A percentile compares a stretch with the other conserved stretches of the same genome.
These are phyloP conservation scores for Enteromius anoplus DNA, from an alignment of 2,797 vertebrate species.

Conservation along the genomic window DNA sequence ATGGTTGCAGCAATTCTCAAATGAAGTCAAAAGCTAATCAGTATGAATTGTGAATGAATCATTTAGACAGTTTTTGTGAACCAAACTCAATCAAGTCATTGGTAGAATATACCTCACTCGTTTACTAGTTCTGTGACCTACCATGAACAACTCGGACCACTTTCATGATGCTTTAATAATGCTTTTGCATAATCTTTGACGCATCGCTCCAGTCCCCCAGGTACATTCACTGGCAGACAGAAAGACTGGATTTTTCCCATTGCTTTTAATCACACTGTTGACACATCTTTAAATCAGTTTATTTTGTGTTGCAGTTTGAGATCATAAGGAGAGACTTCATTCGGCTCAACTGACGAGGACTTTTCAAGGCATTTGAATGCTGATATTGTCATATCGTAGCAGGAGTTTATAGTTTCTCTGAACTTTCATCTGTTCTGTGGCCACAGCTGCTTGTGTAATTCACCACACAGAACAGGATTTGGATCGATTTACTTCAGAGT, in stretches of 20 bases:
- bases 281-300: constrained; percentile 15
- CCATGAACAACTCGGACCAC: not conserved
- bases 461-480: constrained; percentile 39
- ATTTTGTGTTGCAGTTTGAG: not conserved
- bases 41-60: not conserved
- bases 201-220: not conserved
- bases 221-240: not conserved
- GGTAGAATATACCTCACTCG: not conserved
- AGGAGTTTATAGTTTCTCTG: constrained; percentile 23
- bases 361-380: constrained; percentile 12
- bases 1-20: no score
- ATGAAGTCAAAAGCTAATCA: not conserved
- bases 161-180: not conserved
- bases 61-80: not conserved
- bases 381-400: constrained; percentile 6
- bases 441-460: constrained; percentile 41
- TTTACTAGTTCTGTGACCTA: not conserved
- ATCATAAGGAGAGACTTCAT: not conserved
- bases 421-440: constrained; percentile 36
- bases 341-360: constrained; percentile 2
- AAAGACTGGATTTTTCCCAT: not conserved
- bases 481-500: constrained; percentile 55
- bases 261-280: not conserved
- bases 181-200: not conserved
- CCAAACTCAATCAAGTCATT: not conserved